Conservation (phyloP, 2,888 invertebrate species). For the Tigriopus californicus region DNA sequence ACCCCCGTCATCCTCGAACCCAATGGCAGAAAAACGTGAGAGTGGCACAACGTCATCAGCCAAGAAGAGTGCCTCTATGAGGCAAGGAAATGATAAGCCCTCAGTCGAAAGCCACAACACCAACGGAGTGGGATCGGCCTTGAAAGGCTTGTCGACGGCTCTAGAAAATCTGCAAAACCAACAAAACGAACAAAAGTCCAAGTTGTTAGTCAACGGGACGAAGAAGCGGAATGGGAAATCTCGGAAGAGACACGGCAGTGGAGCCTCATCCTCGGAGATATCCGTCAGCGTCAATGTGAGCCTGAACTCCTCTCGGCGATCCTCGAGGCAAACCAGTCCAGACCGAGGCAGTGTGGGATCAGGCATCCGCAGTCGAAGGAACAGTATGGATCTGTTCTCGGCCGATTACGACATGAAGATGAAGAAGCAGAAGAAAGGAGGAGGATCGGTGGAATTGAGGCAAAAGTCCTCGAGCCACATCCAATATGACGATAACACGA, state of each 20-base stretch:
- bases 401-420: slow-evolving; percentile 13
- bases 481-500: slow-evolving; percentile 2
- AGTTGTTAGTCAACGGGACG: neutral
- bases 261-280: neutral
- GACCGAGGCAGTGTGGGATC: neutral
- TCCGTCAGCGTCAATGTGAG: slow-evolving; percentile 8
- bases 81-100: neutral
- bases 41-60: neutral
- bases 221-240: neutral
- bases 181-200: slow-evolving; percentile 1
- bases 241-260: neutral
- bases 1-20: neutral
- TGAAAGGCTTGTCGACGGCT: slow-evolving; percentile 7
- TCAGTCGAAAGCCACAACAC: neutral
- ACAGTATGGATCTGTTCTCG: slow-evolving; percentile 12
- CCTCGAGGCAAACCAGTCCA: neutral
- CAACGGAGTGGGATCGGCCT: slow-evolving; percentile 1
- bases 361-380: slow-evolving; percentile 4
- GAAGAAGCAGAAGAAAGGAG: neutral
- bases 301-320: slow-evolving; percentile 1
- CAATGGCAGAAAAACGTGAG: neutral
- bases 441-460: neutral
- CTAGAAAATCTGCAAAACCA: slow-evolving; percentile 7
- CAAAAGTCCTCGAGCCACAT: slow-evolving; percentile 13
- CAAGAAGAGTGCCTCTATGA: neutral